A percentile compares a stretch with the other conserved stretches of the same genome.
Evolutionary conservation across 2,113 vertebrate species (phyloP).

Genomic region (Bothrops jararaca): DNA sequence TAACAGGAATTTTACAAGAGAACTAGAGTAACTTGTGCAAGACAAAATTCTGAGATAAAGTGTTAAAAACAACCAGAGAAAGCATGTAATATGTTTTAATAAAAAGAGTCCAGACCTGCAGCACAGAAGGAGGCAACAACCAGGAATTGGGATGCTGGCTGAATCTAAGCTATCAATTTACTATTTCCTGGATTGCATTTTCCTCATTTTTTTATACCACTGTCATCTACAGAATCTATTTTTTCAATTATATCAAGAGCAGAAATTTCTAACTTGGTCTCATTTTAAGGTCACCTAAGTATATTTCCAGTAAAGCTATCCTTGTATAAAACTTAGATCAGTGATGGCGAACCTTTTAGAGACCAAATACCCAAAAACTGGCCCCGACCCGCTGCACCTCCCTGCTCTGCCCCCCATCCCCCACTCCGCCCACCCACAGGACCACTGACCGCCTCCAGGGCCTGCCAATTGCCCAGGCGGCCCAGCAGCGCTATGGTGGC

Average conservation of each 20-base stretch:
- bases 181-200: neutral
- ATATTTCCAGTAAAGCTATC: neutral
- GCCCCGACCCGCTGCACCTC: too few species aligned
- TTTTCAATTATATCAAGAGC: neutral
- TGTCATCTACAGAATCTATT: neutral
- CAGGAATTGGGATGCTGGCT: neutral
- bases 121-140: neutral
- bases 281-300: neutral
- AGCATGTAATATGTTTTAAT: neutral
- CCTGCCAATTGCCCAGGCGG: too few species aligned
- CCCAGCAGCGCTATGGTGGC: too few species aligned
- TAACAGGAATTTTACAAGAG: neutral
- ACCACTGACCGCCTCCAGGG: too few species aligned
- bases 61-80: neutral
- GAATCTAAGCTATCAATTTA: neutral
- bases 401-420: too few species aligned
- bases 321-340: neutral
- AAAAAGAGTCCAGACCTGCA: neutral
- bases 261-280: neutral
- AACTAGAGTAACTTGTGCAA: neutral
- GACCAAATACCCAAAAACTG: too few species aligned
- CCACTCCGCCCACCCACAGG: too few species aligned
- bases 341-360: too few species aligned
- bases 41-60: neutral
- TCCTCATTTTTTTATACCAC: neutral